Evolutionary conservation across 1,140 invertebrate species (phyloP).

Genomic region (Heterodera schachtii): DNA sequence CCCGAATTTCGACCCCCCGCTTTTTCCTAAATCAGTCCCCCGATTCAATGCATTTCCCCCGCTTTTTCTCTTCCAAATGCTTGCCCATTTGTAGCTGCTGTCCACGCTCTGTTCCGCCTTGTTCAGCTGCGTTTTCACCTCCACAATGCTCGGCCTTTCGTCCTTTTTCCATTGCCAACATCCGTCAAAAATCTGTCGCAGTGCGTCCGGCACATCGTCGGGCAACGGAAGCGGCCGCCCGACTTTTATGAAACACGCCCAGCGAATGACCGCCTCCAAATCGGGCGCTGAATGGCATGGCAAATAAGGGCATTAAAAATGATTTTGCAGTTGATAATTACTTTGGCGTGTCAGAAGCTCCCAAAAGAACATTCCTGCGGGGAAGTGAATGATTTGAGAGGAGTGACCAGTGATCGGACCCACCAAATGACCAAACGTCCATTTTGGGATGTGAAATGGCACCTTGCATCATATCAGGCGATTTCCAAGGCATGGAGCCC

Average conservation of each 20-base stretch:
- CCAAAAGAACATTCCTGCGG: conserved; percentile 33
- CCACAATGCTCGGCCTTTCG: conserved; percentile 24
- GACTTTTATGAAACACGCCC: neutral
- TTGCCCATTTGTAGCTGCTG: conserved; percentile 39
- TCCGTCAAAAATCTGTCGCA: conserved; percentile 20
- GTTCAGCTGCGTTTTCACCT: conserved; percentile 33
- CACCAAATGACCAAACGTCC: conserved; percentile 36
- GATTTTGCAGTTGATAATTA: neutral
- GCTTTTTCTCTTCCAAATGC: neutral
- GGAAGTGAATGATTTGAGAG: neutral
- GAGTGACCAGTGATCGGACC: neutral
- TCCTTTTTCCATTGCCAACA: conserved; percentile 28
- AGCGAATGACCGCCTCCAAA: too few species aligned
- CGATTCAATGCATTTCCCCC: too few species aligned
- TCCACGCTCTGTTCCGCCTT: conserved; percentile 31
- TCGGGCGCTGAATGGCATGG: neutral
- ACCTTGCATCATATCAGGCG: conserved; percentile 34
- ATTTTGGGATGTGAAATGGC: conserved; percentile 1
- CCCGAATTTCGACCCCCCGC: too few species aligned
- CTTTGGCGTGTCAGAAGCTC: conserved; percentile 32
- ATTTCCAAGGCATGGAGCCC: conserved; percentile 38
- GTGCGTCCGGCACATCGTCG: conserved; percentile 28
- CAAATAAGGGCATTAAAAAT: neutral
- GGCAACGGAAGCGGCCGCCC: conserved; percentile 27
- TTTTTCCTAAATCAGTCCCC: too few species aligned